Evolutionary conservation across 2,113 vertebrate species (phyloP).

Genomic region (Rhinoderma darwinii): DNA sequence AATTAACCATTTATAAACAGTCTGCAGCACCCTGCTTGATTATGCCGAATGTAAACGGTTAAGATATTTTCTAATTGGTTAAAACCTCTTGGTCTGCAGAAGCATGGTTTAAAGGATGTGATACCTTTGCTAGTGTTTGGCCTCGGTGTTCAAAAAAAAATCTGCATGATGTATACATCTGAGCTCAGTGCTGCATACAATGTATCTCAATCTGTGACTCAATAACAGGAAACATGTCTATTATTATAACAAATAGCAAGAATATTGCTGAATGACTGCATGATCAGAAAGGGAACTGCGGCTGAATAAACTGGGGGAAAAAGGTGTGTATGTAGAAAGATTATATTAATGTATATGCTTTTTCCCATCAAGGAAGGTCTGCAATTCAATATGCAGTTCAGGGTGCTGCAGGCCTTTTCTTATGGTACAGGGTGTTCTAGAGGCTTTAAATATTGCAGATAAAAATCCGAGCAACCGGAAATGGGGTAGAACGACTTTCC

Average conservation of each 20-base stretch:
- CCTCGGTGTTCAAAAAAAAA: not conserved
- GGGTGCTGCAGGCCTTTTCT: conserved; percentile 38
- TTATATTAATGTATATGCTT: conserved; percentile 14
- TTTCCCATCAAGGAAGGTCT: conserved; percentile 61
- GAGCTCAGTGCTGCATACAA: not conserved
- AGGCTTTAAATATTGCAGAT: conserved; percentile 42
- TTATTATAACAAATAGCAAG: not conserved
- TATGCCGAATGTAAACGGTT: not conserved
- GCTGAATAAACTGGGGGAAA: not conserved
- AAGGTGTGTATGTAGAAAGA: conserved; percentile 51
- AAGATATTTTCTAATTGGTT: not conserved
- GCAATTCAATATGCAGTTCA: conserved; percentile 13
- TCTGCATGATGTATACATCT: not conserved
- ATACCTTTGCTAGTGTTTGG: not conserved
- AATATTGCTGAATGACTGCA: not conserved
- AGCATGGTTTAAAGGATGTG: not conserved
- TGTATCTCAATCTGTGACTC: not conserved
- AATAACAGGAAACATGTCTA: not conserved
- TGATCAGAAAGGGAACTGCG: not conserved
- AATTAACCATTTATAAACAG: not conserved
- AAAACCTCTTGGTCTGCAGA: not conserved
- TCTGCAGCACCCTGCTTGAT: conserved; percentile 1
- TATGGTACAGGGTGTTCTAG: not conserved
- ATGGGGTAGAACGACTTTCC: conserved; percentile 22
- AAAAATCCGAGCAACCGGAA: conserved; percentile 20